Evolutionary conservation across 2,797 vertebrate species (phyloP).

Genomic region (Rhabdomys pumilio): DNA sequence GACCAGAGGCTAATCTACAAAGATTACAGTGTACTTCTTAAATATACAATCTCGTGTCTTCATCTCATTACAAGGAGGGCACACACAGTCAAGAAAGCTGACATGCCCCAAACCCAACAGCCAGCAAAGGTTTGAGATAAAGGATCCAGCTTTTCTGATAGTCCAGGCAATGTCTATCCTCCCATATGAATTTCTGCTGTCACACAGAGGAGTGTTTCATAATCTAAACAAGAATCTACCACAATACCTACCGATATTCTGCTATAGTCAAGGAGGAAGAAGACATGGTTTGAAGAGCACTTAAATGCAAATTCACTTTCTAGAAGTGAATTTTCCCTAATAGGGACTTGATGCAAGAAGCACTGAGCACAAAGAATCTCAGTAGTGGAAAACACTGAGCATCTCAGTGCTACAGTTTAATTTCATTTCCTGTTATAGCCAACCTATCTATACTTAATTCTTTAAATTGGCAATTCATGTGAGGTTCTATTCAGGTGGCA

Average conservation of each 20-base stretch:
- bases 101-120: constrained; percentile 17
- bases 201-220: not conserved
- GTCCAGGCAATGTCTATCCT: constrained; percentile 36
- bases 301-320: constrained; percentile 27
- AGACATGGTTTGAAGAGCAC: constrained; percentile 47
- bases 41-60: not conserved
- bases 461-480: constrained; percentile 13
- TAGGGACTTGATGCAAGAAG: not conserved
- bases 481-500: not conserved
- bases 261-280: constrained; percentile 11
- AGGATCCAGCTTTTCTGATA: constrained; percentile 55
- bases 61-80: constrained; percentile 19
- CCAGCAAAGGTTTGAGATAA: constrained; percentile 59
- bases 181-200: not conserved
- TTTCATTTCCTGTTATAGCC: constrained; percentile 5
- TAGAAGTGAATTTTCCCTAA: not conserved
- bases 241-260: constrained; percentile 33
- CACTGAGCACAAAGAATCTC: not conserved
- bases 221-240: not conserved
- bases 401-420: constrained; percentile 46
- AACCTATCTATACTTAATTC: constrained; percentile 1
- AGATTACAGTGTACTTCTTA: constrained; percentile 30
- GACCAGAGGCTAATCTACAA: constrained; percentile 36
- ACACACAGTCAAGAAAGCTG: constrained; percentile 54
- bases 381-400: not conserved